Conservation (phyloP, 1,140 invertebrate species). For the Drosophila pandora region DNA sequence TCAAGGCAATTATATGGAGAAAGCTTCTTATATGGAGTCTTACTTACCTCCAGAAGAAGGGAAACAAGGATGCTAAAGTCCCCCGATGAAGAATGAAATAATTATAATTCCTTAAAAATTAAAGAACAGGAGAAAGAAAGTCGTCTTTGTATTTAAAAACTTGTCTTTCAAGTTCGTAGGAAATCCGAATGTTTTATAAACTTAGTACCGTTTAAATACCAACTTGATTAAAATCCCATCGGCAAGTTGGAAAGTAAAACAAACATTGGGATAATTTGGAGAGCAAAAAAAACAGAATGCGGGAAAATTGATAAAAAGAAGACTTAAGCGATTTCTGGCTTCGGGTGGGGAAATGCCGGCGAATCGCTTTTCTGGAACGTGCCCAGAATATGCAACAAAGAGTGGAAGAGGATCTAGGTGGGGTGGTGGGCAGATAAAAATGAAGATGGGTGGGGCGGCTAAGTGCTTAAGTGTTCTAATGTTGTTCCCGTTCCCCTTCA, state of each 20-base stretch:
- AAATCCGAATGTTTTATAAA: neutral
- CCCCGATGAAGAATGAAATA: too few species aligned
- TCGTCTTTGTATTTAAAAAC: too few species aligned
- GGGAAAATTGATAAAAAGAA: slow-evolving; percentile 51
- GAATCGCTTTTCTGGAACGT: slow-evolving; percentile 65
- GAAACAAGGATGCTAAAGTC: too few species aligned
- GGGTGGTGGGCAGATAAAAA: neutral
- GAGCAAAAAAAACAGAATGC: slow-evolving; percentile 20
- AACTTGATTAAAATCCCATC: slow-evolving; percentile 34
- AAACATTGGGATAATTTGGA: slow-evolving; percentile 8
- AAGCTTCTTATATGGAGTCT: neutral
- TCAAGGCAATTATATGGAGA: neutral
- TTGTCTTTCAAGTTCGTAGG: neutral
- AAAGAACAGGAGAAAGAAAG: too few species aligned
- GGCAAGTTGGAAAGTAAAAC: slow-evolving; percentile 1
- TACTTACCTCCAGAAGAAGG: too few species aligned
- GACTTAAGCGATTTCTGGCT: slow-evolving; percentile 53
- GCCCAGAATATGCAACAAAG: slow-evolving; percentile 44
- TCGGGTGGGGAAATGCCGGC: slow-evolving; percentile 37
- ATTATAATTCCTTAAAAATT: too few species aligned
- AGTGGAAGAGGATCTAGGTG: neutral
- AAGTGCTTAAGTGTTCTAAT: slow-evolving; percentile 79
- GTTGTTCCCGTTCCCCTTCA: slow-evolving; percentile 59
- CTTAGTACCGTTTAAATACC: neutral
- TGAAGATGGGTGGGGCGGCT: slow-evolving; percentile 19